Evolutionary conservation across 2,797 vertebrate genomes (phyloP).

Genomic region (Melanogrammus aeglefinus): DNA sequence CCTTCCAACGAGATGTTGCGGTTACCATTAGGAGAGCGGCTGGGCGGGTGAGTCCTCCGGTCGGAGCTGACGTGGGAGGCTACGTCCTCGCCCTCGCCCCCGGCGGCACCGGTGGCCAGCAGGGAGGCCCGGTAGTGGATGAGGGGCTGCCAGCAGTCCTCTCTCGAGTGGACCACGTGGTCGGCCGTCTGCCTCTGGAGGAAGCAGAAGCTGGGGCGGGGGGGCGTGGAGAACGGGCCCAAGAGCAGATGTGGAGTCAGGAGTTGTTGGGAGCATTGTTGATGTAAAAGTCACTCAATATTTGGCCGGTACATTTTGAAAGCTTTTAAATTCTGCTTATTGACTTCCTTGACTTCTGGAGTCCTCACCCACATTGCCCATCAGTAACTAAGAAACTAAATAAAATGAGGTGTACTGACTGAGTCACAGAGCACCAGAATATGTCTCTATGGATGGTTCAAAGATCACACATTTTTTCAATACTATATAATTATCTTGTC

Average conservation of each 20-base stretch:
- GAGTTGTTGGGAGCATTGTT: background rate
- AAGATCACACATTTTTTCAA: background rate
- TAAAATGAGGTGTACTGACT: no score
- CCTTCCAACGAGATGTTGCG: slow-evolving; percentile 8
- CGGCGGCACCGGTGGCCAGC: slow-evolving; percentile 68
- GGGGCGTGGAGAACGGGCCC: slow-evolving; percentile 13
- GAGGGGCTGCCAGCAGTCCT: slow-evolving; percentile 82
- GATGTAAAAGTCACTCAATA: background rate
- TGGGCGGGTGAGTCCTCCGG: slow-evolving; percentile 58
- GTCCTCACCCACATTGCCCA: background rate
- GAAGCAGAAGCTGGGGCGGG: slow-evolving; percentile 74
- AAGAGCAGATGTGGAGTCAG: background rate
- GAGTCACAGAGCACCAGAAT: background rate
- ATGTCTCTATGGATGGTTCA: background rate
- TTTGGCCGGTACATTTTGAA: background rate
- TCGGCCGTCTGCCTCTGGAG: slow-evolving; percentile 79
- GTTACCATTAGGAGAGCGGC: slow-evolving; percentile 53
- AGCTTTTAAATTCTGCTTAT: background rate
- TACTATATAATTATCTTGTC: background rate
- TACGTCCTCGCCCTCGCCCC: slow-evolving; percentile 76
- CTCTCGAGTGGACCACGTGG: slow-evolving; percentile 70
- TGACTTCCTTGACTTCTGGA: background rate
- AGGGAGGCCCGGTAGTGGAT: slow-evolving; percentile 83
- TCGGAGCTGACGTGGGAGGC: slow-evolving; percentile 73
- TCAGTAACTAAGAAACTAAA: background rate